phyloP scores from a whole-genome alignment of 2,797 vertebrate species.

The Hylomyscus alleni region DNA sequence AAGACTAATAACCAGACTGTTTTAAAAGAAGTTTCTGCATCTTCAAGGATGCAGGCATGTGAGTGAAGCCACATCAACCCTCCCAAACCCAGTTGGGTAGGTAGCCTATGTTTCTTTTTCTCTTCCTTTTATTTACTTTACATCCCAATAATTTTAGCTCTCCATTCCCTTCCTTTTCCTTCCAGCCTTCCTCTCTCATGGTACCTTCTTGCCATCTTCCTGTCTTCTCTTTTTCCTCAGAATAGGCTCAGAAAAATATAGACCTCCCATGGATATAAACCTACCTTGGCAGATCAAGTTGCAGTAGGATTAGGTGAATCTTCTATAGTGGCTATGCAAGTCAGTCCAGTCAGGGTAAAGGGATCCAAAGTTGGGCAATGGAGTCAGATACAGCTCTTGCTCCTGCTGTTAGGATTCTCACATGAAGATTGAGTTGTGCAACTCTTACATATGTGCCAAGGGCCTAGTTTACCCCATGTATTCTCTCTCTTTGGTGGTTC shows the following conservation, averaged over 20 bases:
- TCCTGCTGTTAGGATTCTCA: neutral
- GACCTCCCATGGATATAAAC: neutral
- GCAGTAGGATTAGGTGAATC: neutral
- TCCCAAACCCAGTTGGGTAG: neutral
- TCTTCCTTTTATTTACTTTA: neutral
- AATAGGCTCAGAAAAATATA: neutral
- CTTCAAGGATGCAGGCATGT: neutral
- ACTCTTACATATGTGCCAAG: neutral
- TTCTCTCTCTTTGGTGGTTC: neutral
- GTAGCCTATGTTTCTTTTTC: neutral
- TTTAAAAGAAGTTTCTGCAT: neutral
- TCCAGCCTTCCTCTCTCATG: neutral
- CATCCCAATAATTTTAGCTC: neutral
- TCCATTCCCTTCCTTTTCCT: neutral
- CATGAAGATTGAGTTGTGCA: neutral
- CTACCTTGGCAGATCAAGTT: neutral
- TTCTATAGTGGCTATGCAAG: neutral
- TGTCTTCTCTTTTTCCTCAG: neutral
- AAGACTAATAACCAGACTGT: neutral
- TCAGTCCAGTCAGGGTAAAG: neutral
- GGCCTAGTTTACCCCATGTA: neutral
- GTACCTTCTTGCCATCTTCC: neutral
- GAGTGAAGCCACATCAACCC: neutral
- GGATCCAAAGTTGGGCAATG: neutral
- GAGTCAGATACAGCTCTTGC: neutral